These are phyloP conservation scores for Phoeniculus purpureus DNA, from an alignment of 2,797 vertebrate species.

Conservation along the genomic window DNA sequence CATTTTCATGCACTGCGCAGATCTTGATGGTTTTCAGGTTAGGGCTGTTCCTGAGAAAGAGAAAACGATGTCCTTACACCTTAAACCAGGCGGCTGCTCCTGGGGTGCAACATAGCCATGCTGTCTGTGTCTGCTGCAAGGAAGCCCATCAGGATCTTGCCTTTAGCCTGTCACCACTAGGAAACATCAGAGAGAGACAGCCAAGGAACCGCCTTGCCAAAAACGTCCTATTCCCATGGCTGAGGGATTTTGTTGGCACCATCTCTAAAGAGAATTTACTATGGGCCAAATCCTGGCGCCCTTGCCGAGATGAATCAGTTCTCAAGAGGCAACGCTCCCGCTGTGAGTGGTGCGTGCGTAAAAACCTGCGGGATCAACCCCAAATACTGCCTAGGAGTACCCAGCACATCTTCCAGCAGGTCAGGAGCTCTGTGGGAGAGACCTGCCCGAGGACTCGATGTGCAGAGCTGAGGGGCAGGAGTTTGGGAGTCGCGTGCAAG, in stretches of 20 bases:
- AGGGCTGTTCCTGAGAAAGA: slow-evolving; percentile 16
- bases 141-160: slow-evolving; percentile 74
- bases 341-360: not conserved
- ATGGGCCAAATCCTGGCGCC: slow-evolving; percentile 56
- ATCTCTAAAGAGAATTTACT: slow-evolving; percentile 64
- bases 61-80: slow-evolving; percentile 31
- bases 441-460: not conserved
- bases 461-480: not conserved
- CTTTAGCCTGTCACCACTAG: slow-evolving; percentile 69
- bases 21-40: slow-evolving; percentile 29
- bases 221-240: slow-evolving; percentile 74
- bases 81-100: slow-evolving; percentile 62
- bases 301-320: slow-evolving; percentile 48
- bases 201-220: slow-evolving; percentile 70
- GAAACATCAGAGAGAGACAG: slow-evolving; percentile 68
- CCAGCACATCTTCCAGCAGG: not conserved
- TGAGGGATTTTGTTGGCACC: slow-evolving; percentile 62
- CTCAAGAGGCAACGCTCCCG: slow-evolving; percentile 40
- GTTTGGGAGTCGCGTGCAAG: not conserved
- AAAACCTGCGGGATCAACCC: slow-evolving; percentile 5
- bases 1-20: slow-evolving; percentile 22
- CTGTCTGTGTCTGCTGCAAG: slow-evolving; percentile 65
- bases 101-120: slow-evolving; percentile 67
- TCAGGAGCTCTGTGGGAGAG: not conserved
- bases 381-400: not conserved